Evolutionary conservation across 2,113 vertebrate genomes (phyloP).

Genomic region (Haemorhous mexicanus): DNA sequence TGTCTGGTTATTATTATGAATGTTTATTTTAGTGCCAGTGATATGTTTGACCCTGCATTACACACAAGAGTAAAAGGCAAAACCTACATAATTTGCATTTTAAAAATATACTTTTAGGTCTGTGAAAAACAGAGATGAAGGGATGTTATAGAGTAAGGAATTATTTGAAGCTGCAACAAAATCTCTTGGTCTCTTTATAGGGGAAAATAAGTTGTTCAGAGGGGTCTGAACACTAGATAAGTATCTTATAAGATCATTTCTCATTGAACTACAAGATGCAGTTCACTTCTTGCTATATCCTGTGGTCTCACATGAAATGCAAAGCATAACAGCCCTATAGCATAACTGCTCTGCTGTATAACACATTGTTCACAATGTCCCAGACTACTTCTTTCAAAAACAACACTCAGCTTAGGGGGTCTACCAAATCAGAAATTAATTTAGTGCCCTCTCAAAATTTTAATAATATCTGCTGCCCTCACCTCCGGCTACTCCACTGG

Average conservation of each 20-base stretch:
- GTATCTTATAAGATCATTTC: background rate
- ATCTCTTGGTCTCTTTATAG: background rate
- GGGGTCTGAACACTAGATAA: background rate
- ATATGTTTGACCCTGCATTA: background rate
- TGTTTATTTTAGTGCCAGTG: background rate
- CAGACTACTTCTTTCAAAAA: constrained; percentile 11
- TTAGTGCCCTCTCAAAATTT: constrained; percentile 14
- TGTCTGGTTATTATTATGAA: background rate
- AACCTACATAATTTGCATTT: background rate
- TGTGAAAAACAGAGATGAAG: background rate
- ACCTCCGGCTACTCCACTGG: background rate
- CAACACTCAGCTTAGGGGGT: background rate
- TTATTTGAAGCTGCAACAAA: background rate
- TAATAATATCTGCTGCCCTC: background rate
- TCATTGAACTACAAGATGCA: background rate
- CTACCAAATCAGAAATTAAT: constrained; percentile 28
- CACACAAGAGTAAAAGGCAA: background rate
- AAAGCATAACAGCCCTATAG: background rate
- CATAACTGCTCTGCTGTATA: background rate
- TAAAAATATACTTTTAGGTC: background rate
- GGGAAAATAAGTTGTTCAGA: background rate
- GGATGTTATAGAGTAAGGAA: background rate
- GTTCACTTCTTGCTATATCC: background rate
- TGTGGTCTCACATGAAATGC: background rate
- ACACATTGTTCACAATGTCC: background rate